Conservation (phyloP, 2,113 vertebrate genomes). For the Megaceryle torquata region DNA sequence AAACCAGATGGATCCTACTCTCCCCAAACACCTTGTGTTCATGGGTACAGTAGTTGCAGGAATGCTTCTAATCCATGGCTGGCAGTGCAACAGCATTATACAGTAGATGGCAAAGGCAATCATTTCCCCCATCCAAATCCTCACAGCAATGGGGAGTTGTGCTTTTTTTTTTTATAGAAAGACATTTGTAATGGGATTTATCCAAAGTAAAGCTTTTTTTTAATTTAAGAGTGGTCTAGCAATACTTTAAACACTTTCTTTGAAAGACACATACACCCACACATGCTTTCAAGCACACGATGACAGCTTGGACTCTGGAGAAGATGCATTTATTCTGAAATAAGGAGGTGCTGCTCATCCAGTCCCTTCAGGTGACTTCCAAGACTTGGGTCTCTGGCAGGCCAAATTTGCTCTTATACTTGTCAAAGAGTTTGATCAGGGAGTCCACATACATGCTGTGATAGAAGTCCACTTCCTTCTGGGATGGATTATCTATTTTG, state of each 20-base stretch:
- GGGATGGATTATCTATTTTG: slow-evolving; percentile 83
- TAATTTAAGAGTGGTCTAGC: slow-evolving; percentile 56
- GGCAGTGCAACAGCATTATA: background rate
- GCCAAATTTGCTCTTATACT: slow-evolving; percentile 89
- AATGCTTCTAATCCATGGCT: background rate
- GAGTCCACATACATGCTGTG: slow-evolving; percentile 89
- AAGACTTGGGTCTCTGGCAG: slow-evolving; percentile 84
- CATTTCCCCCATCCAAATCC: background rate
- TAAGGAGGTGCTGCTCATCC: background rate
- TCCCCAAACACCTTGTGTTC: background rate
- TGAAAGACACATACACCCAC: slow-evolving; percentile 60
- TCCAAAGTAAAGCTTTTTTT: slow-evolving; percentile 37
- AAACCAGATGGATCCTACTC: background rate
- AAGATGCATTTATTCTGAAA: background rate
- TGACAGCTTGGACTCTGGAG: slow-evolving; percentile 54
- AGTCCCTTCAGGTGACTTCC: slow-evolving; percentile 81
- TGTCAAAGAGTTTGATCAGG: slow-evolving; percentile 88
- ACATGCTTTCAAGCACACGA: slow-evolving; percentile 63
- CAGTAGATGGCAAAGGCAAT: background rate
- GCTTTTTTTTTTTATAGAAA: background rate
- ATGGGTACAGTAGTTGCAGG: background rate
- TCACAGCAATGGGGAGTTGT: background rate
- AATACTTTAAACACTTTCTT: slow-evolving; percentile 69
- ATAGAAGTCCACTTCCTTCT: slow-evolving; percentile 87
- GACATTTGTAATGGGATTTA: background rate